phyloP scores from a whole-genome alignment of 2,113 vertebrate species.

The Isurus oxyrinchus region DNA sequence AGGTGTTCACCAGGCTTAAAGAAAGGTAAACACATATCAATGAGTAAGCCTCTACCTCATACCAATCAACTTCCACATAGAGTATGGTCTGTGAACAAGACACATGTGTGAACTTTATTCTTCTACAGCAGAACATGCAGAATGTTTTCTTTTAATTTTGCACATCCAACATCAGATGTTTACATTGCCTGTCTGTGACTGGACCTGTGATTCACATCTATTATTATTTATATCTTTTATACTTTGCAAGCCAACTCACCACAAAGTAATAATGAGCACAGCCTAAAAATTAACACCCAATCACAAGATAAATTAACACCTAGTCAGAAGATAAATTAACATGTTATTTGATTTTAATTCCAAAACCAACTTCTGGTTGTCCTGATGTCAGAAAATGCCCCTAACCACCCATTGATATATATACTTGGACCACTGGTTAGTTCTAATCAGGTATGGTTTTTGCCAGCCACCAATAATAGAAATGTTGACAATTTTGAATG shows the following conservation, averaged over 20 bases:
- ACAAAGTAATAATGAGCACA: background rate
- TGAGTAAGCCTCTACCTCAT: background rate
- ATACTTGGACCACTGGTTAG: background rate
- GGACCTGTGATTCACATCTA: background rate
- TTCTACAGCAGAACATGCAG: background rate
- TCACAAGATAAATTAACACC: background rate
- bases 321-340: background rate
- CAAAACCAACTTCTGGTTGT: background rate
- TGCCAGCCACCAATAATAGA: too few species aligned
- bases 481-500: too few species aligned
- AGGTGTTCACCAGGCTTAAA: conserved; percentile 40
- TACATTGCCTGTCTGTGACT: background rate
- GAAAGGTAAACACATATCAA: background rate
- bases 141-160: background rate
- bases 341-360: background rate
- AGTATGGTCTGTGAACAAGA: background rate
- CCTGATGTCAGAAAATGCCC: background rate
- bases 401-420: background rate
- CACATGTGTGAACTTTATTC: background rate
- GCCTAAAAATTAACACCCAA: background rate
- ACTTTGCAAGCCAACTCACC: background rate
- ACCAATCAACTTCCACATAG: background rate
- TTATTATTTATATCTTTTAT: background rate
- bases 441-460: background rate
- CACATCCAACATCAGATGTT: background rate